Evolutionary conservation across 1,140 invertebrate genomes (phyloP), one percentile per base, ranked within the genome.

Genomic region (Cepaea nemoralis): DNA sequence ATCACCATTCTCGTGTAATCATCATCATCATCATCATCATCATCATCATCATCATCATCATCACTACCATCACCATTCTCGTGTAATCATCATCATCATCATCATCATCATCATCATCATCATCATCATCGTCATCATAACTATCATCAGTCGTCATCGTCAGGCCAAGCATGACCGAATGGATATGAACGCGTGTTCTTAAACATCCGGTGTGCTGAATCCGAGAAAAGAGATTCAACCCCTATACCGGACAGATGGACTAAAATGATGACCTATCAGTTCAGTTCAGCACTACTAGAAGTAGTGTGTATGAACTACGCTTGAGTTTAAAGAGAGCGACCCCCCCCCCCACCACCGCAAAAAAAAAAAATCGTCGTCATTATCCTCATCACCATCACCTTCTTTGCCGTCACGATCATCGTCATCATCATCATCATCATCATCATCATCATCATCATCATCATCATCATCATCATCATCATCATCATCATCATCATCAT

Each of bases 61-160:
- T 74, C n/a, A 74, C n/a, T 27, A 40, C 45, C 45, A 74, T 42
- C 39, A 74, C 45, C 39, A 74, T 74, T 27, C 40, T 74, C n/a
- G 45, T n/a, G n/a, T 74, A 22, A 74, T 74, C 39, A 45, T 74
- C 40, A 74, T 74, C 45, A 40, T 42, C 12, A 74, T 42, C 39
- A 6, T 42, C 39, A 74, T 74, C 39, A 74, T 74, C n/a, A 74
- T 42, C 39, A 74, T 74, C n/a, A 74, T 74, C 39, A 74, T 74
- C n/a, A 42, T 42, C 39, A 74, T 42, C 39, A 74, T 74, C n/a
- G 45, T 74, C n/a, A 74, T 74, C 45, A 74, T 42, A 1, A 74
- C 45, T 27, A 74, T 74, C 39, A 74, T n/a, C n/a, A 42, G n/a
- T 42, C n/a, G n/a, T n/a, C n/a, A n/a, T n/a, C n/a, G n/a, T n/a